Conservation (phyloP, 1,140 invertebrate species). For the Forficula auricularia region DNA sequence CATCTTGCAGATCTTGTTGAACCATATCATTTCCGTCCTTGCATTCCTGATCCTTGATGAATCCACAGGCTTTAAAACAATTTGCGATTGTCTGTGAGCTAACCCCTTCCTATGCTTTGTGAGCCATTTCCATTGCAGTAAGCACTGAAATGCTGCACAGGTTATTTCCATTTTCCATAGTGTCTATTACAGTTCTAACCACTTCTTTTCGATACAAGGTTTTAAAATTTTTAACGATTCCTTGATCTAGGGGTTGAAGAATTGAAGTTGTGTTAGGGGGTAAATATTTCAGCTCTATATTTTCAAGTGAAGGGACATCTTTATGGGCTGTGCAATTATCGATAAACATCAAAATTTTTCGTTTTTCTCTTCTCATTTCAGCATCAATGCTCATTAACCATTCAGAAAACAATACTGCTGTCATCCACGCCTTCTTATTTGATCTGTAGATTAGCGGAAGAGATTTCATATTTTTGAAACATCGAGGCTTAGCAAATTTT, state of each 20-base stretch:
- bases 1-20: too few species aligned
- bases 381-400: slow-evolving; percentile 13
- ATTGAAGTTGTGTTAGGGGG: slow-evolving; percentile 29
- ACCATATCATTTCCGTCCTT: too few species aligned
- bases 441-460: slow-evolving; percentile 19
- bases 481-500: slow-evolving; percentile 23
- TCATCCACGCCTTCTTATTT: slow-evolving; percentile 29
- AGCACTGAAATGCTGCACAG: too few species aligned
- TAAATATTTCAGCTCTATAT: slow-evolving; percentile 26
- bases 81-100: too few species aligned
- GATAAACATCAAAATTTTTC: slow-evolving; percentile 13
- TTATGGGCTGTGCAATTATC: slow-evolving; percentile 13
- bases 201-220: slow-evolving; percentile 5
- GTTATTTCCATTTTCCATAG: too few species aligned
- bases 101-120: too few species aligned
- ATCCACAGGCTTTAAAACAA: too few species aligned
- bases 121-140: too few species aligned
- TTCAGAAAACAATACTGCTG: slow-evolving; percentile 17
- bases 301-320: slow-evolving; percentile 14
- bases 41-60: too few species aligned
- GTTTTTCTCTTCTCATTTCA: slow-evolving; percentile 15
- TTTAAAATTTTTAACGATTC: slow-evolving; percentile 27
- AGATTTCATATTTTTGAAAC: slow-evolving; percentile 21
- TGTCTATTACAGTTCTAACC: too few species aligned
- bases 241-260: slow-evolving; percentile 30